Evolutionary conservation across 2,888 invertebrate genomes (phyloP).

Genomic region (Calameuta filiformis): DNA sequence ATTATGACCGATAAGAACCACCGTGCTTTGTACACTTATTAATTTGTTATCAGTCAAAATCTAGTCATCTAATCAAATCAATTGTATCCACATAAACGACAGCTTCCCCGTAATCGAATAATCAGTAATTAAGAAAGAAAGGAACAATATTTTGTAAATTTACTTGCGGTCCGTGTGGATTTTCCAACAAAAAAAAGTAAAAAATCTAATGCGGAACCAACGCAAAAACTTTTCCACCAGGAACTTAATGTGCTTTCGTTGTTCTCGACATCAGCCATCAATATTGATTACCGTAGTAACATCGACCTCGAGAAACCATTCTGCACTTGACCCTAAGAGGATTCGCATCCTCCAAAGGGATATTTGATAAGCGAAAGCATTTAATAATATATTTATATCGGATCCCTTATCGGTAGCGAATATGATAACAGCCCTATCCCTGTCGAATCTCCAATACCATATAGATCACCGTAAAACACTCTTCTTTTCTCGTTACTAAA

Average conservation of each 20-base stretch:
- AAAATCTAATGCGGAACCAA: not conserved
- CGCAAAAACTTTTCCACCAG: not conserved
- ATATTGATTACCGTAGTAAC: constrained; percentile 1
- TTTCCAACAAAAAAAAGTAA: not conserved
- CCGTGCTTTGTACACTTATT: not conserved
- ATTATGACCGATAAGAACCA: not conserved
- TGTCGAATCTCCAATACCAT: too few species aligned
- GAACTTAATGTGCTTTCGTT: constrained; percentile 2
- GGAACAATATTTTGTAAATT: not conserved
- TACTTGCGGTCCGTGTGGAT: not conserved
- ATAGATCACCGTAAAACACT: not conserved
- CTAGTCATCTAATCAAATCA: not conserved
- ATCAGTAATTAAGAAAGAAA: not conserved
- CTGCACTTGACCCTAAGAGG: not conserved
- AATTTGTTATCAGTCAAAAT: not conserved
- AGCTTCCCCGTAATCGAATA: not conserved
- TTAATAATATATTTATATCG: not conserved
- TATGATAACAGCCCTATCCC: not conserved
- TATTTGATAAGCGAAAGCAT: not conserved
- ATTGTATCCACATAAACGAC: not conserved
- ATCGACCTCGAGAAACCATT: not conserved
- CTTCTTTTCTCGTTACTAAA: not conserved
- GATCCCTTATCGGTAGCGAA: not conserved
- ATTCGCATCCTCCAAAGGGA: not conserved
- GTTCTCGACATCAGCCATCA: constrained; percentile 1